Base-by-base conservation (phyloP, 2,797 vertebrate species). In the Halcyon chelicuti region DNA sequence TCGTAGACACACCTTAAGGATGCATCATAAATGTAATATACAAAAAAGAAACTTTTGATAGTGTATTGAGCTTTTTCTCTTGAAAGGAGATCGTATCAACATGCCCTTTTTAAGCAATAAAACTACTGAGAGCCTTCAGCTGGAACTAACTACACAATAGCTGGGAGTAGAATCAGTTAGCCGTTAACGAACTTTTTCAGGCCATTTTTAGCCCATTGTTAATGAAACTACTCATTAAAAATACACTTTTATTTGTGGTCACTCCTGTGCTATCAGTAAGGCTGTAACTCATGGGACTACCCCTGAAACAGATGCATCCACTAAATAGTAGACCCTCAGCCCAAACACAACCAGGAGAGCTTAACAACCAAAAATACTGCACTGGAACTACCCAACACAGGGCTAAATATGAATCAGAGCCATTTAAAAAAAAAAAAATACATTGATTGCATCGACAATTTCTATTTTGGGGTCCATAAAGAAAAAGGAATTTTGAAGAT, bases 341-440 rank as follows among this genome's bases (percentile, higher is more conserved):
- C 55, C 60, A 90, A 92, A 78, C 76, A 71, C 0, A 0, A 75
- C 60, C 74, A 77, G 60, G 40, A 95, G 68, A 77, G 35, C 15
- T 77, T 77, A 81, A 83, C 25, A 60, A 73, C 42, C 82, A 66
- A 91, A 93, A 92, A 33, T 58, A 94, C 40, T 61, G 57, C 73
- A n/a, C 25, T 70, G 71, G 70, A 94, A 82, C 70, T 60, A 83
- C 89, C 70, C 62, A 67, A 83, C 20, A 16, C 26, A 31, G 26
- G 51, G 35, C 85, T 93, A 95, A 93, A 82, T 49, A 94, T 86
- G 90, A 88, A 91, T 57, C 90, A 91, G 76, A 94, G 54, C 17
- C 70, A 70, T 35, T 74, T 74, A 73, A 84, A 54, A 88, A 35
- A 84, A 54, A 88, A 35, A 68, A 91, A 60, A 85, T 28, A 76